Evolutionary conservation across 2,888 invertebrate species (phyloP).

Genomic region (Philereme transversata): DNA sequence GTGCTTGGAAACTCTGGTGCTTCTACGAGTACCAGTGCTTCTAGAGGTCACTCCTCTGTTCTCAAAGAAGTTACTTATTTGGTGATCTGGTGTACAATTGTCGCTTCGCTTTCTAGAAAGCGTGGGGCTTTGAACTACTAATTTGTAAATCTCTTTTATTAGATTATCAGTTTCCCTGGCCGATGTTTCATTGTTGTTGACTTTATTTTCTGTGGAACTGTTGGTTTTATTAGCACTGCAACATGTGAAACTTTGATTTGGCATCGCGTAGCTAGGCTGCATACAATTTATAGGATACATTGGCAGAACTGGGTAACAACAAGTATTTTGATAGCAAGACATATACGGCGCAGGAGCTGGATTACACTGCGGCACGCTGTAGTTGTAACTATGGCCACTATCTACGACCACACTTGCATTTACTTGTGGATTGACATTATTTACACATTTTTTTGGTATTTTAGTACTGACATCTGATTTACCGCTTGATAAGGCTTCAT

Average conservation of each 20-base stretch:
- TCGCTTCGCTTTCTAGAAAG: slow-evolving; percentile 39
- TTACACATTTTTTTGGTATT: slow-evolving; percentile 38
- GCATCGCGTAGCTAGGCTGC: slow-evolving; percentile 60
- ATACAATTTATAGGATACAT: slow-evolving; percentile 67
- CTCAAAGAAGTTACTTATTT: slow-evolving; percentile 29
- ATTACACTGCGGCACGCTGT: slow-evolving; percentile 44
- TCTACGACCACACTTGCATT: slow-evolving; percentile 44
- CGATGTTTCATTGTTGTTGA: slow-evolving; percentile 41
- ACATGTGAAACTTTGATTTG: slow-evolving; percentile 62
- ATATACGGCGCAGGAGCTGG: slow-evolving; percentile 47
- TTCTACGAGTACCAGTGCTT: slow-evolving; percentile 62
- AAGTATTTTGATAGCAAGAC: slow-evolving; percentile 58
- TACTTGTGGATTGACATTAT: slow-evolving; percentile 38
- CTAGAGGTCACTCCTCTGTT: slow-evolving; percentile 52
- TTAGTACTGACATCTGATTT: slow-evolving; percentile 51
- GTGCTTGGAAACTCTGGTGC: slow-evolving; percentile 52
- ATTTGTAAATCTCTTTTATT: slow-evolving; percentile 75
- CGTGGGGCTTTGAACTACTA: slow-evolving; percentile 59
- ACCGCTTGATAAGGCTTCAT: slow-evolving; percentile 55
- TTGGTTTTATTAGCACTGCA: slow-evolving; percentile 52
- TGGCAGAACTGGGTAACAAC: slow-evolving; percentile 69
- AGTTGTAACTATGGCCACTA: slow-evolving; percentile 51
- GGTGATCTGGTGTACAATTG: slow-evolving; percentile 9
- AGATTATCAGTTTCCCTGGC: slow-evolving; percentile 65
- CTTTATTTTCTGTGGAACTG: slow-evolving; percentile 44